Conservation (phyloP, 2,797 vertebrate genomes). For the Amblyraja radiata region DNA sequence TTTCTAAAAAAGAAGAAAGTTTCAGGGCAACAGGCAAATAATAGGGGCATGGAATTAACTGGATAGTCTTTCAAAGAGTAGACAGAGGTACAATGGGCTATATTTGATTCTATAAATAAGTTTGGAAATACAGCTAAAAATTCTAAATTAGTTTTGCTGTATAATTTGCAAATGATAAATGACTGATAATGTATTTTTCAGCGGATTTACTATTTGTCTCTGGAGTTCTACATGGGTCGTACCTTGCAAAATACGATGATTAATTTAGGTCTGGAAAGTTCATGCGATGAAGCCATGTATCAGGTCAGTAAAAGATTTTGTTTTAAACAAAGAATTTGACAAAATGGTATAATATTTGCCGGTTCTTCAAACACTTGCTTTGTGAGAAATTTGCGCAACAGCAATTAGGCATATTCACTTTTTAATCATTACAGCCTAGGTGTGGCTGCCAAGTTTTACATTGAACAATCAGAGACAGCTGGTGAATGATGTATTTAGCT, state of each 20-base stretch:
- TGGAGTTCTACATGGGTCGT: slow-evolving; percentile 96
- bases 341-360: too few relatives aligned
- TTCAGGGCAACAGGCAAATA: not conserved
- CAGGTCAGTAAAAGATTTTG: slow-evolving; percentile 62
- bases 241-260: slow-evolving; percentile 96
- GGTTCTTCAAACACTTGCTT: too few relatives aligned
- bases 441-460: too few relatives aligned
- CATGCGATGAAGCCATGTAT: slow-evolving; percentile 92
- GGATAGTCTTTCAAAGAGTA: not conserved
- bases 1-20: not conserved
- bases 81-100: not conserved
- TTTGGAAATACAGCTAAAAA: not conserved
- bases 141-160: not conserved
- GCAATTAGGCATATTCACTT: too few relatives aligned
- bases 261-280: slow-evolving; percentile 90
- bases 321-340: not conserved
- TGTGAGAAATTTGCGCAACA: too few relatives aligned
- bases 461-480: too few relatives aligned
- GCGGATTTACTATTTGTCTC: slow-evolving; percentile 93
- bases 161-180: not conserved
- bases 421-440: too few relatives aligned
- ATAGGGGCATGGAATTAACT: not conserved
- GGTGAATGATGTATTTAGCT: too few relatives aligned
- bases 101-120: not conserved
- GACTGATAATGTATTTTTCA: slow-evolving; percentile 46